Evolutionary conservation across 2,797 vertebrate genomes (phyloP).

Genomic region (Arvicola amphibius): DNA sequence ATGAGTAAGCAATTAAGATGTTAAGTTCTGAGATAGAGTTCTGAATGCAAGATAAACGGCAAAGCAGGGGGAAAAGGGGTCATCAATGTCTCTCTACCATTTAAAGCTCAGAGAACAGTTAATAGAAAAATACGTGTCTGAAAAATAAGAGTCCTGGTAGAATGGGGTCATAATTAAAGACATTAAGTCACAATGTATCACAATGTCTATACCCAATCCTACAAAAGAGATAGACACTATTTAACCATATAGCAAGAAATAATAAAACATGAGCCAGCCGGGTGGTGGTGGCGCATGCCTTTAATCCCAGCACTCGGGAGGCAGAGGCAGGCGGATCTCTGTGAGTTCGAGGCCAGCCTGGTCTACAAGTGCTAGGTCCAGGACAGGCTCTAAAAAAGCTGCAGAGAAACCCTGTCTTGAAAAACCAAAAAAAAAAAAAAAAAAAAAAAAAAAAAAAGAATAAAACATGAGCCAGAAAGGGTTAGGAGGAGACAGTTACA

Average conservation of each 20-base stretch:
- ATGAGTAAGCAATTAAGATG: slow-evolving; percentile 15
- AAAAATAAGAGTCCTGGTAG: slow-evolving; percentile 23
- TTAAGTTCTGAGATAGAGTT: neutral
- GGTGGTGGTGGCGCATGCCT: no score
- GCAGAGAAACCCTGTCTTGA: no score
- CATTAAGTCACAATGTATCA: slow-evolving; percentile 39
- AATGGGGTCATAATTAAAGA: slow-evolving; percentile 34
- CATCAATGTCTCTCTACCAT: neutral
- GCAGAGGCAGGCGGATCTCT: no score
- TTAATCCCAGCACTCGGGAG: no score
- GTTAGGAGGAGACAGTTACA: neutral
- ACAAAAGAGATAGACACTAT: neutral
- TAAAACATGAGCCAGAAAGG: neutral
- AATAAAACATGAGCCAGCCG: no score
- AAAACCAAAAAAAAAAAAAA: no score
- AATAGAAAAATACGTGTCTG: neutral
- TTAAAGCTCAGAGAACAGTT: slow-evolving; percentile 41
- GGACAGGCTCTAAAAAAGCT: no score
- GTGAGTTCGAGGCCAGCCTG: no score
- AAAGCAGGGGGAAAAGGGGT: neutral
- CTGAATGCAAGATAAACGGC: slow-evolving; percentile 7
- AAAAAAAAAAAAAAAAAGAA: no score
- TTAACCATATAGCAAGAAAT: slow-evolving; percentile 43
- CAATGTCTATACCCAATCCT: slow-evolving; percentile 13
- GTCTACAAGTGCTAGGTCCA: no score